Base-by-base conservation (phyloP, 1,140 invertebrate species). In the Bathynomus jamesi region DNA sequence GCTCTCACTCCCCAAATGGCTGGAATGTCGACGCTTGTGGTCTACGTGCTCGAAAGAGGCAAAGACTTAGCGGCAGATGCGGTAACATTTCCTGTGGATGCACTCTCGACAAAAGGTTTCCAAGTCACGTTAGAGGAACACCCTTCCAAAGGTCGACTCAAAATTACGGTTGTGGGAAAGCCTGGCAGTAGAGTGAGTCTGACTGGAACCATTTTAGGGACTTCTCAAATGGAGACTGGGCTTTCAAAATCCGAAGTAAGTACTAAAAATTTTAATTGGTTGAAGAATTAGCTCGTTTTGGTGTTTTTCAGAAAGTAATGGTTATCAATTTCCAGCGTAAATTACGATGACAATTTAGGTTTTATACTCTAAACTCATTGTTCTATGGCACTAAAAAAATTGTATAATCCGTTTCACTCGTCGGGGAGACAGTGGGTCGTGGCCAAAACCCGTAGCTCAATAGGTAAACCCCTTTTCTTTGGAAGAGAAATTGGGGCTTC, bases 1-100 rank as follows among this genome's bases (percentile, higher is more conserved):
- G 89, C 92, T 0, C 81, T 98, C 5, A 93, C 92, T 27, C 87
- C 94, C 0, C 94, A 97, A 84, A 98, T 98, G 95, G 92, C 95
- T 10, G 95, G 95, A 0, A 89, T 91, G 24, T 89, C 94, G 0
- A 95, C 93, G 0, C 86, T 95, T 13, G 86, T 98, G 11, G 92
- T 96, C 11, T 99, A 95, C 85, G 88, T 93, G 79, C 87, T 96
- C 0, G 88, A 88, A 7, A 85, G 87, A 46, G 89, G 92, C 78
- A 93, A 93, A 2, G 89, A 92, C 78, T 89, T 98, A 2, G 87
- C 96, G 0, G 91, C 91, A 0, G 96, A 99, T 82, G 91, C 92
- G 60, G 83, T 98, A 21, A 96, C 93, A 3, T 95, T 98, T 83
- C 91, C 94, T 3, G 94, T 98, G 0, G 94, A 98, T 82, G 95